These are phyloP conservation scores for Elysia chlorotica DNA, from an alignment of 1,140 invertebrate genomes.

Conservation along the genomic window DNA sequence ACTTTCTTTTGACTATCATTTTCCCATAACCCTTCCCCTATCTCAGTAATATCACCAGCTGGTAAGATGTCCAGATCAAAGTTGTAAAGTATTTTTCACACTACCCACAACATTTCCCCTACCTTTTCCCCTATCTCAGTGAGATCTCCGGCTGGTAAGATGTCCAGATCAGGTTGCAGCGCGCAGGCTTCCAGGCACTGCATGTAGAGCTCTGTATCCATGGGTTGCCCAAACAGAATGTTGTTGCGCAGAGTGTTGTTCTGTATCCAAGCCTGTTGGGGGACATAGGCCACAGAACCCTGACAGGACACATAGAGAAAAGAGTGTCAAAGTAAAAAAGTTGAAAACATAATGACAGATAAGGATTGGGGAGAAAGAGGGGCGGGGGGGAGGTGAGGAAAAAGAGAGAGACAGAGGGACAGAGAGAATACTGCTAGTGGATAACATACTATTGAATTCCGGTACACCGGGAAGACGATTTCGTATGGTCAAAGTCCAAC, in stretches of 20 bases:
- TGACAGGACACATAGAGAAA: no score
- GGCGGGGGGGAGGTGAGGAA: background rate
- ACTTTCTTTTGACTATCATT: no score
- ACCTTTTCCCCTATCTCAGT: constrained; percentile 64
- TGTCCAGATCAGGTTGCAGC: constrained; percentile 72
- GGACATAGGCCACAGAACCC: constrained; percentile 70
- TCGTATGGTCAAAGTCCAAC: no score
- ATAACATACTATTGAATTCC: background rate
- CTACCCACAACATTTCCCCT: no score
- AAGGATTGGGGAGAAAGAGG: background rate
- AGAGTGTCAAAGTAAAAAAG: no score
- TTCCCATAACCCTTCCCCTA: constrained; percentile 46
- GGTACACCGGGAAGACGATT: no score
- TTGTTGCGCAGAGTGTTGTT: constrained; percentile 71
- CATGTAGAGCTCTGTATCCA: constrained; percentile 57
- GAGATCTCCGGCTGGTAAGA: constrained; percentile 70
- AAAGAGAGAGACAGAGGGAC: background rate
- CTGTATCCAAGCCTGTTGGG: constrained; percentile 70
- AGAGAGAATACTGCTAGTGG: background rate
- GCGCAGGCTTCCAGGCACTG: constrained; percentile 64
- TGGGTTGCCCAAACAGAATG: constrained; percentile 67
- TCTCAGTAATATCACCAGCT: constrained; percentile 70
- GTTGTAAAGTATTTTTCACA: no score
- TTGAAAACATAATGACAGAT: no score
- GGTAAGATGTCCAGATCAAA: constrained; percentile 72